Evolutionary conservation across 2,113 vertebrate genomes (phyloP).

Genomic region (Ploceus nigricollis): DNA sequence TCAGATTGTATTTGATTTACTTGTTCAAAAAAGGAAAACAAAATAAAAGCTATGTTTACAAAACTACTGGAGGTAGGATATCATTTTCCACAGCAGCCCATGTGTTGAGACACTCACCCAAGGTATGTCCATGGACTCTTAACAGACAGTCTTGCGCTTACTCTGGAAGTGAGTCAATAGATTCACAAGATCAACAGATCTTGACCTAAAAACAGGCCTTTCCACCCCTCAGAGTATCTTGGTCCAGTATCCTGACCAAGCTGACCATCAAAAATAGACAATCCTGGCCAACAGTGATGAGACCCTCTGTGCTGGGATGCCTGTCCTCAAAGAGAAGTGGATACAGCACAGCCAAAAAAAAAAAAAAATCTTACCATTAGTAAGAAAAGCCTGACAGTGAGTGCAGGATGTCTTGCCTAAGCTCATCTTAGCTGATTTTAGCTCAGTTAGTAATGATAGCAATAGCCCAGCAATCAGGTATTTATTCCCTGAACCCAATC

Average conservation of each 20-base stretch:
- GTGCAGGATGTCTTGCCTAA: background rate
- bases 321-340: background rate
- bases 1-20: background rate
- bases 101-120: background rate
- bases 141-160: background rate
- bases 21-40: background rate
- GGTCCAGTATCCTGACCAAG: background rate
- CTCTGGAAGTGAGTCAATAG: background rate
- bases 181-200: background rate
- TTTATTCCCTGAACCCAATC: background rate
- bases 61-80: background rate
- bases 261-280: background rate
- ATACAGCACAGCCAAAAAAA: background rate
- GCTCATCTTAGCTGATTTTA: background rate
- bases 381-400: background rate
- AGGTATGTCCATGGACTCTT: background rate
- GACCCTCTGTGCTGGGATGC: background rate
- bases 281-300: background rate
- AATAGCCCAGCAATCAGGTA: background rate
- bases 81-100: background rate
- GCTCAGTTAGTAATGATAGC: background rate
- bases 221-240: background rate
- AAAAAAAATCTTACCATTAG: background rate
- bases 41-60: background rate
- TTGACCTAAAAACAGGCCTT: background rate